phyloP scores from a whole-genome alignment of 2,888 invertebrate genomes.

The Brachylomia viminalis region DNA sequence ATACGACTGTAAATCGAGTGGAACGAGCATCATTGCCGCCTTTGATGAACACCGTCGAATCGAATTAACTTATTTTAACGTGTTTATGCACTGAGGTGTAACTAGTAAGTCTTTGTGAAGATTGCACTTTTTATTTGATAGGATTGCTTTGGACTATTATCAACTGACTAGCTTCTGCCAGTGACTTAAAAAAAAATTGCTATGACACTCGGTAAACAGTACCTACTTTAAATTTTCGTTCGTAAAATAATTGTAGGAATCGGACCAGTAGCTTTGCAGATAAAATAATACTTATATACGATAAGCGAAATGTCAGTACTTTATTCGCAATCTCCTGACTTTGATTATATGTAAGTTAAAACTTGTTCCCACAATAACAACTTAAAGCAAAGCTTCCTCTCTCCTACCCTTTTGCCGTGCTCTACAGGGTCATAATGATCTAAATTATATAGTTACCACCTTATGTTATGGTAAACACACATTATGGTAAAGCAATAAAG shows the following conservation, averaged over 20 bases:
- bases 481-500: too few relatives aligned
- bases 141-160: neutral
- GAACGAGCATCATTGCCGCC: conserved; percentile 73
- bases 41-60: conserved; percentile 78
- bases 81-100: conserved; percentile 45
- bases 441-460: too few relatives aligned
- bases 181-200: too few relatives aligned
- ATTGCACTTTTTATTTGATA: conserved; percentile 1
- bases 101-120: conserved; percentile 7
- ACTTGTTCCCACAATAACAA: too few relatives aligned
- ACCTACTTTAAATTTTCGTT: neutral
- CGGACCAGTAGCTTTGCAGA: neutral
- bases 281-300: too few relatives aligned
- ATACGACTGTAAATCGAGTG: conserved; percentile 70
- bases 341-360: too few relatives aligned
- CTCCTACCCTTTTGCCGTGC: too few relatives aligned
- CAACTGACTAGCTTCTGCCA: neutral
- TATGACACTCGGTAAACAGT: neutral
- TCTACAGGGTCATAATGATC: too few relatives aligned
- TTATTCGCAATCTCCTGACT: too few relatives aligned
- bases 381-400: too few relatives aligned
- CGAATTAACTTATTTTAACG: conserved; percentile 66
- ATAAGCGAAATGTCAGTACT: too few relatives aligned
- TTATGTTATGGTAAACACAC: too few relatives aligned
- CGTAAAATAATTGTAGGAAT: neutral